Conservation (phyloP, 2,797 vertebrate species). For the Vultur gryphus region DNA sequence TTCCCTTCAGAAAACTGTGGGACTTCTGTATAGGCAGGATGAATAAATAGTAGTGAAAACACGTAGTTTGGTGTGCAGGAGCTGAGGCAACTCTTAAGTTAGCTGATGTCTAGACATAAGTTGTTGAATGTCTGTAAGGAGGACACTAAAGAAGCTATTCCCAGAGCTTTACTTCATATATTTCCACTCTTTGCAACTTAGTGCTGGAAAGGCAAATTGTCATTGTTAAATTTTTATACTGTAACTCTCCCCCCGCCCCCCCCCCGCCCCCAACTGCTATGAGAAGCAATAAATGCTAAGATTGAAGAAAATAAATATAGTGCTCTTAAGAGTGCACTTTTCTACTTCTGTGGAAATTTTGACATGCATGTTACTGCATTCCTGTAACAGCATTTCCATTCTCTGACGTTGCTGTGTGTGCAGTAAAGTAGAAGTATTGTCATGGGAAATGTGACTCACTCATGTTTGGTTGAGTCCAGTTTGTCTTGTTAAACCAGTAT, state of each 20-base stretch:
- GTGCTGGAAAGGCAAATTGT: not conserved
- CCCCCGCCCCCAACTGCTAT: not conserved
- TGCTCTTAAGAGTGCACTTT: not conserved
- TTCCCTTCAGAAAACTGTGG: not conserved
- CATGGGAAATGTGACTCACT: not conserved
- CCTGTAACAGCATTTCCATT: not conserved
- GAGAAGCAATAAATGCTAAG: not conserved
- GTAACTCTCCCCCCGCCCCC: not conserved
- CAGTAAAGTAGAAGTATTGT: not conserved
- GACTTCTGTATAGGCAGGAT: not conserved
- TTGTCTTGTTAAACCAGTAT: slow-evolving; percentile 4
- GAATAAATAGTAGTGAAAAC: not conserved
- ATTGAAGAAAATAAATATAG: not conserved
- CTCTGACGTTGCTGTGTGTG: not conserved
- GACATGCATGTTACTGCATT: not conserved
- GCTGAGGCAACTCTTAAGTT: not conserved
- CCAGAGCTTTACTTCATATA: not conserved
- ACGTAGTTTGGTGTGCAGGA: not conserved
- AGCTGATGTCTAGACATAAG: not conserved
- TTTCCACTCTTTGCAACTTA: not conserved
- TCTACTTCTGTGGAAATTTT: not conserved
- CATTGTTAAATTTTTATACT: not conserved
- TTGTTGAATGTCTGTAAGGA: not conserved
- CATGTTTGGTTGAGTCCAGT: not conserved
- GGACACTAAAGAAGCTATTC: not conserved